Evolutionary conservation across 2,113 vertebrate genomes (phyloP).

Genomic region (rat (Rattus norvegicus)): GRCr8 NC_086032.1:38618501-38619000

Average conservation of each 20-base stretch:
- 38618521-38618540: background rate
- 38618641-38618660: too few relatives aligned
- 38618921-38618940: background rate
- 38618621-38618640: background rate
- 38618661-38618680: too few relatives aligned
- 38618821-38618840: too few relatives aligned
- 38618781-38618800: background rate
- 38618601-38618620: background rate
- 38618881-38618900: background rate
- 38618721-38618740: background rate
- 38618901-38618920: background rate
- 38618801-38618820: background rate
- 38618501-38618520: background rate
- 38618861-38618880: background rate
- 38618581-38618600: background rate
- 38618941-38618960: background rate
- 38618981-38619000: background rate
- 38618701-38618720: background rate
- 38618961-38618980: background rate
- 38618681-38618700: background rate
- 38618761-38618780: background rate
- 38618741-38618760: background rate
- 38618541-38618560: background rate
- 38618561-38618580: background rate
- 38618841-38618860: background rate